Conservation (phyloP, 2,888 invertebrate genomes). For the Papilio gigon region DNA sequence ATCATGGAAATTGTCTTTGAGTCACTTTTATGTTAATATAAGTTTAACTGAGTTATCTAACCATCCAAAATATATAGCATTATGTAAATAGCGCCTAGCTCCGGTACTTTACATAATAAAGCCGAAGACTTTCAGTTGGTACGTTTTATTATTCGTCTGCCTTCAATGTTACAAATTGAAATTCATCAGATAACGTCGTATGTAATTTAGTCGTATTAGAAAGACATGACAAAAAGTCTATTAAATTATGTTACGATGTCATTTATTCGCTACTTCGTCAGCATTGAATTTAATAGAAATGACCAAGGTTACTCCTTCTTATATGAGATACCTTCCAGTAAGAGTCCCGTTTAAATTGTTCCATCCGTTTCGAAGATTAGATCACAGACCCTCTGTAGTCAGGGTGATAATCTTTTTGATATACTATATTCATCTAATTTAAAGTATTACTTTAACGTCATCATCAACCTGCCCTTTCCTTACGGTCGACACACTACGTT, state of each 20-base stretch:
- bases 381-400: no score
- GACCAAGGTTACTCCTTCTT: no score
- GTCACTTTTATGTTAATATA: slow-evolving; percentile 14
- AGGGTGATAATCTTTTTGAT: no score
- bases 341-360: no score
- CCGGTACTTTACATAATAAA: slow-evolving; percentile 24
- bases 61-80: slow-evolving; percentile 18
- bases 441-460: no score
- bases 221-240: background rate
- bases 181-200: slow-evolving; percentile 3
- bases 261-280: no score
- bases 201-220: background rate
- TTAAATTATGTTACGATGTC: background rate
- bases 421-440: no score
- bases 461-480: no score
- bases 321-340: no score
- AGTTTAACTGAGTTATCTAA: slow-evolving; percentile 18
- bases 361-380: no score
- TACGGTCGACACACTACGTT: no score
- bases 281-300: no score
- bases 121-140: slow-evolving; percentile 9
- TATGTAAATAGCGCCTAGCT: slow-evolving; percentile 22
- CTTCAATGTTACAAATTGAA: slow-evolving; percentile 8
- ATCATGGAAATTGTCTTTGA: background rate
- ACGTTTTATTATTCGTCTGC: slow-evolving; percentile 13